phyloP scores from a whole-genome alignment of 2,113 vertebrate species.

The Myrmophylax atrothorax region DNA sequence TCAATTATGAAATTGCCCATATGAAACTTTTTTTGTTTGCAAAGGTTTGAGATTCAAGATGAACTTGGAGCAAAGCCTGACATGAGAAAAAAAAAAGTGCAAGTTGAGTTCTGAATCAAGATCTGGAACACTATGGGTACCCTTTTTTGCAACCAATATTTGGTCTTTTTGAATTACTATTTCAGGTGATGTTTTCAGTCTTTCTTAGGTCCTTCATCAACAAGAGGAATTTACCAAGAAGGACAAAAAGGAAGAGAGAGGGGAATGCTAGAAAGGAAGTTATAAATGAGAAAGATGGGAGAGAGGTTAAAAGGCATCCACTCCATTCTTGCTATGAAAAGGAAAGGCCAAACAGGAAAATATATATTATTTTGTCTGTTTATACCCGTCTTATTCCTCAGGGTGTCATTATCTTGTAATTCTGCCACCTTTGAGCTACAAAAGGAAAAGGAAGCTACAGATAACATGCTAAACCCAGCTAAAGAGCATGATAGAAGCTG shows the following conservation, averaged over 20 bases:
- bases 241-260: rapidly evolving
- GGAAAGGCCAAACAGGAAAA: background rate
- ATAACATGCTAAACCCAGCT: background rate
- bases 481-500: background rate
- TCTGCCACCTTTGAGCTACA: background rate
- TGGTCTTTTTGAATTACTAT: background rate
- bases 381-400: background rate
- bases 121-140: background rate
- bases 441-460: background rate
- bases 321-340: background rate
- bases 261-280: background rate
- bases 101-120: background rate
- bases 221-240: background rate
- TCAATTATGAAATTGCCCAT: background rate
- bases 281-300: rapidly evolving
- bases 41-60: background rate
- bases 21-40: background rate
- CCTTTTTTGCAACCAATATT: background rate
- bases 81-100: background rate
- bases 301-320: background rate
- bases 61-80: background rate
- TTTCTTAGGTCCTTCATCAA: background rate
- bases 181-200: background rate
- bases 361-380: background rate
- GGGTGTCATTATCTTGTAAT: background rate